Evolutionary conservation across 2,113 vertebrate genomes (phyloP).

Genomic region (Grallaria varia): DNA sequence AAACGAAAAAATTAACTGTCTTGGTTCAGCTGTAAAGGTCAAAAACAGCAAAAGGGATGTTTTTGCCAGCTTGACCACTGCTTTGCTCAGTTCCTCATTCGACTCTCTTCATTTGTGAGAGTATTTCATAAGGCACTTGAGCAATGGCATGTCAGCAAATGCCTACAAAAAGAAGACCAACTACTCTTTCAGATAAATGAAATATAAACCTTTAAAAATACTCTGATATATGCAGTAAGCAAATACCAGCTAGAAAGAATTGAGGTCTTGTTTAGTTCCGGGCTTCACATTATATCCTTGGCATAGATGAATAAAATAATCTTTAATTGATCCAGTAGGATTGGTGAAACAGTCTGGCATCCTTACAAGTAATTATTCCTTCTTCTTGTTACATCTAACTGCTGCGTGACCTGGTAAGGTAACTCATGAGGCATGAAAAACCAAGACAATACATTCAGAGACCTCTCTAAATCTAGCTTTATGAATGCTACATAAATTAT

Average conservation of each 20-base stretch:
- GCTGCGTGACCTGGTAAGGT: not conserved
- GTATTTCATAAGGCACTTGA: slow-evolving; percentile 17
- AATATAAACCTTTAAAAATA: not conserved
- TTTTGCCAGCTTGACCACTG: slow-evolving; percentile 13
- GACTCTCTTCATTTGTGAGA: not conserved
- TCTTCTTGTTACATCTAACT: not conserved
- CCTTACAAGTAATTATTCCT: not conserved
- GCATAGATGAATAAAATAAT: not conserved
- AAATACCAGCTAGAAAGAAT: not conserved
- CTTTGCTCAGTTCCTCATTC: slow-evolving; percentile 17
- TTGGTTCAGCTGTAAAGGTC: not conserved
- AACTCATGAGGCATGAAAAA: not conserved
- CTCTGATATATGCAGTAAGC: not conserved
- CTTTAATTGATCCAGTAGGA: not conserved
- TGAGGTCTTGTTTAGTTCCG: not conserved
- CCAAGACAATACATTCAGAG: slow-evolving; percentile 32
- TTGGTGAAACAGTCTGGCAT: slow-evolving; percentile 29
- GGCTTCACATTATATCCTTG: not conserved
- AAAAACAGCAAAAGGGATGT: not conserved
- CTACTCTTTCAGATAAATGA: not conserved
- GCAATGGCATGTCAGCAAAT: not conserved
- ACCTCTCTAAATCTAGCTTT: not conserved
- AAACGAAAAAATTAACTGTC: not conserved
- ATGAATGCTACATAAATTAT: slow-evolving; percentile 42
- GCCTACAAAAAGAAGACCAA: not conserved